Percentiles rank a stretch among this genome's conserved stretches.
Conservation (phyloP, 2,113 vertebrate genomes). For the Cynopterus brachyotis region DNA sequence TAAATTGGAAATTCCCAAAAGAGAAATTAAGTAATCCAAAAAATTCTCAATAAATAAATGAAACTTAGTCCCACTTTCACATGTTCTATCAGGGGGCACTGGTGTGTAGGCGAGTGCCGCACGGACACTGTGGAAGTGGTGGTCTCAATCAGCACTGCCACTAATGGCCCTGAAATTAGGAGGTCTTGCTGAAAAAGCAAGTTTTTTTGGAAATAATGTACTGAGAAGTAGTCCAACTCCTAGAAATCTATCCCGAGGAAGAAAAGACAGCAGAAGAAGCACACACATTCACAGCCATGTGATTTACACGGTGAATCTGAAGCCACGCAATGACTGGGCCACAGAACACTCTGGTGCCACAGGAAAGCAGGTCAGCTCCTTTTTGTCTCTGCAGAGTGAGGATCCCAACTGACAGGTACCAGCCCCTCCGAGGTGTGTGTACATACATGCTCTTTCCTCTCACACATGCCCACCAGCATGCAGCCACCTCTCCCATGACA, state of each 20-base stretch:
- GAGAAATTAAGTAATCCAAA: not conserved
- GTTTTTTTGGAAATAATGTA: not conserved
- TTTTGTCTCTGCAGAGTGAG: not conserved
- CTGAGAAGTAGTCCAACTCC: not conserved
- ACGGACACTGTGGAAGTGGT: fast-evolving
- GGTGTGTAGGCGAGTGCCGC: fast-evolving
- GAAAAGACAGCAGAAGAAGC: not conserved
- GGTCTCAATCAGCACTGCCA: fast-evolving
- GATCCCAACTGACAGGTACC: not conserved
- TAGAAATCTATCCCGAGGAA: not conserved
- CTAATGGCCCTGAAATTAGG: not conserved
- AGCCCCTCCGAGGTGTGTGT: fast-evolving
- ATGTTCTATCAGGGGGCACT: no score
- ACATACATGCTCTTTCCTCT: not conserved
- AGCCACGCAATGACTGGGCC: not conserved
- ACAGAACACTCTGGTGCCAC: not conserved
- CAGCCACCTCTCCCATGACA: not conserved
- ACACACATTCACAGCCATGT: no score
- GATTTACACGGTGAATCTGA: fast-evolving
- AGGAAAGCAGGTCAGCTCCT: not conserved
- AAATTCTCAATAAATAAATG: not conserved
- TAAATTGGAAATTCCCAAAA: not conserved
- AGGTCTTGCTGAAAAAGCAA: not conserved
- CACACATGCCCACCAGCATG: not conserved
- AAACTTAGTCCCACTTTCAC: not conserved